Percentiles rank a stretch among this genome's conserved stretches.
phyloP scores from a whole-genome alignment of 2,888 invertebrate genomes.

The Pseudococcus viburni region DNA sequence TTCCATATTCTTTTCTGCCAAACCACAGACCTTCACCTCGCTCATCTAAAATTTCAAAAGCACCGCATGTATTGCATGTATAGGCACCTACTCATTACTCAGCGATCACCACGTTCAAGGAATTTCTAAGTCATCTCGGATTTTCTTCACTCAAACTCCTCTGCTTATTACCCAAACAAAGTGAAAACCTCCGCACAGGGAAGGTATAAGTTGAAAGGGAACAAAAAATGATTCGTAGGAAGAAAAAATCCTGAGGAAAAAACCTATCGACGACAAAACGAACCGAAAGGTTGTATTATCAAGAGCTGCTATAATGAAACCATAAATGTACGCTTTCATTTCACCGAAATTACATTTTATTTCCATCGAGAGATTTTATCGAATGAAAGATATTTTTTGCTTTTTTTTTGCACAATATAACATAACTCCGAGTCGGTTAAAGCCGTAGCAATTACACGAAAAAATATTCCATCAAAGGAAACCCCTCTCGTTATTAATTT shows the following conservation, averaged over 20 bases:
- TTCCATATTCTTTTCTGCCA: too few species aligned
- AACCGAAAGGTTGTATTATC: slow-evolving; percentile 42
- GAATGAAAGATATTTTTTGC: slow-evolving; percentile 45
- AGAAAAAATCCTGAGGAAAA: background rate
- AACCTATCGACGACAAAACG: slow-evolving; percentile 5
- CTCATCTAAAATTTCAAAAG: background rate
- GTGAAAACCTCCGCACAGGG: background rate
- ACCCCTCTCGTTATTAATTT: slow-evolving; percentile 26
- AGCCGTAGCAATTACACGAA: slow-evolving; percentile 38
- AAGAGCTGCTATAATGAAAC: slow-evolving; percentile 32
- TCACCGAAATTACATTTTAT: slow-evolving; percentile 43
- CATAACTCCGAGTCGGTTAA: background rate
- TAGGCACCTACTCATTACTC: background rate
- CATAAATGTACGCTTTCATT: slow-evolving; percentile 40
- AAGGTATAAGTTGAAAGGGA: background rate
- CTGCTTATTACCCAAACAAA: background rate
- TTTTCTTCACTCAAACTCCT: background rate
- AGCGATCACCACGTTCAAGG: background rate
- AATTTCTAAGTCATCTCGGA: background rate
- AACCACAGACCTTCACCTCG: too few species aligned
- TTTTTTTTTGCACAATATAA: background rate
- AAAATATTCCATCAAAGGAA: slow-evolving; percentile 32
- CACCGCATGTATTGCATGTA: background rate
- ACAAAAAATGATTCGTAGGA: background rate
- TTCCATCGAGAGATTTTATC: slow-evolving; percentile 42